Evolutionary conservation across 2,888 invertebrate species (phyloP).

Genomic region (Bhutanitis thaidina): DNA sequence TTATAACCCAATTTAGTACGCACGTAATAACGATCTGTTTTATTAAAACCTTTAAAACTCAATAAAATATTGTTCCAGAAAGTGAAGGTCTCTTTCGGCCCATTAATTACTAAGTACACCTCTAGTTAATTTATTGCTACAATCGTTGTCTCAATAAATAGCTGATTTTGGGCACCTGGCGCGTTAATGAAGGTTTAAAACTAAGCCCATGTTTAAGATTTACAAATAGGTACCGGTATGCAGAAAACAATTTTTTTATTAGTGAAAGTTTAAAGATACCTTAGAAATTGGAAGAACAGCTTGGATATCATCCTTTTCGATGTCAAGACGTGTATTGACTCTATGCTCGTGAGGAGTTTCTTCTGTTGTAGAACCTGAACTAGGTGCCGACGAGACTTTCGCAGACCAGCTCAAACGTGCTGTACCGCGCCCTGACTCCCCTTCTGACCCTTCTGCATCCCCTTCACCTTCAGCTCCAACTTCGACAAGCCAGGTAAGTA

Average conservation of each 20-base stretch:
- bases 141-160: slow-evolving; percentile 53
- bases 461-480: slow-evolving; percentile 89
- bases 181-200: slow-evolving; percentile 37
- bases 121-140: slow-evolving; percentile 55
- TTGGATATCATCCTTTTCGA: slow-evolving; percentile 96
- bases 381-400: slow-evolving; percentile 65
- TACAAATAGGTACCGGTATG: neutral
- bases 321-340: slow-evolving; percentile 90
- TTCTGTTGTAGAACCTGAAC: slow-evolving; percentile 55
- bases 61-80: slow-evolving; percentile 62
- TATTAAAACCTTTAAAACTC: slow-evolving; percentile 44
- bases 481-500: slow-evolving; percentile 95
- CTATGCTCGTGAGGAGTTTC: slow-evolving; percentile 78
- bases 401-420: slow-evolving; percentile 93
- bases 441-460: slow-evolving; percentile 66
- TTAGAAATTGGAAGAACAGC: slow-evolving; percentile 96
- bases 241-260: neutral
- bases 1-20: neutral
- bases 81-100: slow-evolving; percentile 46
- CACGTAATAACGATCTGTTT: slow-evolving; percentile 7
- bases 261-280: slow-evolving; percentile 68
- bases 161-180: slow-evolving; percentile 48
- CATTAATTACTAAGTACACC: slow-evolving; percentile 61
- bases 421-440: slow-evolving; percentile 85
- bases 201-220: neutral